Evolutionary conservation across 2,797 vertebrate species (phyloP), one percentile per base, ranked within the genome.

Genomic region (Notolepis coatsorum): DNA sequence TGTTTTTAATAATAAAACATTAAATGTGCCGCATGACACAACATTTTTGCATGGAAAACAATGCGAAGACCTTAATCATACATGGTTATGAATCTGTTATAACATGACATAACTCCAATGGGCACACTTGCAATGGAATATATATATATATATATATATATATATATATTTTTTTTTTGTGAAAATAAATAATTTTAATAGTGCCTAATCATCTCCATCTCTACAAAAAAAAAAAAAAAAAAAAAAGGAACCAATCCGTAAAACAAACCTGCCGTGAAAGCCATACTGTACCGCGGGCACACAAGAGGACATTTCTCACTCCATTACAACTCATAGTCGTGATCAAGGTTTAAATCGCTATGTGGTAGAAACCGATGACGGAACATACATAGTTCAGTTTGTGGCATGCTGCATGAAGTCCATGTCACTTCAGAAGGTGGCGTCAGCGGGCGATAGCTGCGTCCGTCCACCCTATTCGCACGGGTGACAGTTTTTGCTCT

Each of bases 1-100:
- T 82, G 61, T 80, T 87, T 88, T 86, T 87, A 81, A 85, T 90
- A 88, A 88, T 89, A 88, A 91, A 91, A 91, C 88, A 87, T 88
- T 91, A 75, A 85, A 84, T 89, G 80, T 87, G 85, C 81, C 79
- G 79, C 86, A 88, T 84, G 88, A 85, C 83, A 91, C 87, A 86
- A 37, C 86, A 85, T 89, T 79, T 83, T 89, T 88, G 84, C 89
- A 90, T 92, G 88, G 79, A 89, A 90, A 92, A 87, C 81, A 78
- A 91, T 86, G 81, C 75, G 80, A 88, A 91, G 79, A 88, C 81
- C 80, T 80, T 87, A 88, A 91, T 88, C 85, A 84, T 90, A 88
- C 82, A 89, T 87, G 87, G 80, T 88, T 91, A 89, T 84, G 89
- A 91, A 90, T 88, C 74, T 88, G 74, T 85, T 87, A 84, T 85